Base-by-base conservation (phyloP, 2,113 vertebrate species). In the Ochotona curzoniae region DNA sequence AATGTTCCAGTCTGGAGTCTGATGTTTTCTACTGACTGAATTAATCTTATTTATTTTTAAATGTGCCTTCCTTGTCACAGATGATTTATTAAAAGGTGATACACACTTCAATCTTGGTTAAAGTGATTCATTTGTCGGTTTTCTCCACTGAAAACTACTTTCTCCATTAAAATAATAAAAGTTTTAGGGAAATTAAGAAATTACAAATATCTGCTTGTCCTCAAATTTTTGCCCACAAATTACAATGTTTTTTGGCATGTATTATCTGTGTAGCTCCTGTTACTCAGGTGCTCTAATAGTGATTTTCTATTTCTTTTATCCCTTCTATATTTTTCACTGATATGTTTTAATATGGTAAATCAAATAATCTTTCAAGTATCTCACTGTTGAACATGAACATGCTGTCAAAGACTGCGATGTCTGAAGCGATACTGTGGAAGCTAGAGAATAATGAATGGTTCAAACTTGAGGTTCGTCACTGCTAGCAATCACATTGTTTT, bases 11-110 rank as follows among this genome's bases (percentile, higher is more conserved):
- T 63, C 47, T 79, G 75, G 61, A 54, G 44, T 38, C 76, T 94
- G 32, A 35, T 75, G n/a, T 80, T 94, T 93, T 78, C 61, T 87
- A 49, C 73, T 38, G 76, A 95, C 6, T 32, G 89, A 18, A 83
- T 0, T 63, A 30, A 92, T 28, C 12, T 67, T 73, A 89, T 28
- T 1, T 11, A 87, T 82, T 66, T 90, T 92, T 28, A 91, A 90
- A 63, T 60, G 38, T 32, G 63, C n/a, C 14, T 23, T 85, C 73
- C 63, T 94, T 21, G 86, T 32, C 18, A 60, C 60, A 80, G n/a
- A 28, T 3, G 11, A 79, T 25, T 54, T 44, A 54, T 93, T 44
- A 90, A 57, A 1, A 88, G 26, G 35, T 57, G n/a, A 83, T 35
- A 15, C 54, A 70, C 93, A 92, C 38, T 11, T 87, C 66, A 6